phyloP scores from a whole-genome alignment of 1,140 invertebrate species.

The Lucilia cuprina region DNA sequence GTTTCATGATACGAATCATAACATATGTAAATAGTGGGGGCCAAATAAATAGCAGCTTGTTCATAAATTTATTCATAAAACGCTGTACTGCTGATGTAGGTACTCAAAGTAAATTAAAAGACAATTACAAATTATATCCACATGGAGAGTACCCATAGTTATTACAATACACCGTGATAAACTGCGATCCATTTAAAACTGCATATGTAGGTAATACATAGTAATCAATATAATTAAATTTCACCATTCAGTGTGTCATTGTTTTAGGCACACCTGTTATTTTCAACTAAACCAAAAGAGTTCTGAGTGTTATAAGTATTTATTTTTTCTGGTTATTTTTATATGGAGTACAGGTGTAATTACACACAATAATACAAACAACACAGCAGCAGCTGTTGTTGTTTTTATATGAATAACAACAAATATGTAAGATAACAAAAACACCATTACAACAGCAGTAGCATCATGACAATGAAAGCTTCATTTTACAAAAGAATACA shows the following conservation, averaged over 20 bases:
- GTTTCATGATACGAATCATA: neutral
- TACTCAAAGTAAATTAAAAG: no score
- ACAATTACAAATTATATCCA: no score
- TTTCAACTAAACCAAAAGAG: neutral
- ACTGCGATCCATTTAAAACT: no score
- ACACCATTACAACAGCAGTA: neutral
- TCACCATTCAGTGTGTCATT: neutral
- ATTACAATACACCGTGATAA: no score
- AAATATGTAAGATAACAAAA: neutral
- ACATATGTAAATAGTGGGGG: no score
- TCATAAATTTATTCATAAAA: no score
- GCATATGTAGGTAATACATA: no score
- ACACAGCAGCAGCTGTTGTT: neutral
- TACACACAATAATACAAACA: neutral
- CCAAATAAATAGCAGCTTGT: no score
- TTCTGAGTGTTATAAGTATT: neutral
- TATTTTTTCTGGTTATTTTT: neutral
- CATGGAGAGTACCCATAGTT: no score
- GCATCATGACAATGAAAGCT: neutral
- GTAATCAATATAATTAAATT: no score
- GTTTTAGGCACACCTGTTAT: neutral
- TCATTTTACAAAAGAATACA: neutral
- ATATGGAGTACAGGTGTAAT: neutral
- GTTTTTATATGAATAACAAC: neutral
- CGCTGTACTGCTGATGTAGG: no score